These are phyloP conservation scores for Agriotes lineatus DNA, from an alignment of 2,888 invertebrate genomes.

Conservation along the genomic window DNA sequence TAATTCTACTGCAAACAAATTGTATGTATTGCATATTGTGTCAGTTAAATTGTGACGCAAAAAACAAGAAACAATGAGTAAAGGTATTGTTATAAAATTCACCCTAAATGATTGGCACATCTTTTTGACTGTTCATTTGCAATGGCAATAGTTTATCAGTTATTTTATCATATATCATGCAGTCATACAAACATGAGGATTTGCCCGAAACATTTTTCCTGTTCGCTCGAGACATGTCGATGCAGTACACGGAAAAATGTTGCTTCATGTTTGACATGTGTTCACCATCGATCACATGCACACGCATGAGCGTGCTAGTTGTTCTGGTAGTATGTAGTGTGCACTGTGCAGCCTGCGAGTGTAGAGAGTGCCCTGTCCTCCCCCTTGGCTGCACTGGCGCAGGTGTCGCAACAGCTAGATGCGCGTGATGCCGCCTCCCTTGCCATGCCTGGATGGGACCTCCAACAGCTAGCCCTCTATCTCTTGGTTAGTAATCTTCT, in stretches of 20 bases:
- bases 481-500: constrained; percentile 73
- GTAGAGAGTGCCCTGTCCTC: constrained; percentile 63
- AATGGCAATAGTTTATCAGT: not conserved
- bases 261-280: constrained; percentile 9
- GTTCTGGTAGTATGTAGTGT: constrained; percentile 62
- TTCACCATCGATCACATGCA: constrained; percentile 47
- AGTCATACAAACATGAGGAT: constrained; percentile 7
- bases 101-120: no score
- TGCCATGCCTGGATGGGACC: constrained; percentile 80
- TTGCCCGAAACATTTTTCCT: not conserved
- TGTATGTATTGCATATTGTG: no score
- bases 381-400: constrained; percentile 66
- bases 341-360: constrained; percentile 62
- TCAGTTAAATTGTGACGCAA: no score
- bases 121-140: no score
- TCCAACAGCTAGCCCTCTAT: constrained; percentile 80
- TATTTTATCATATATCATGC: not conserved
- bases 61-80: no score
- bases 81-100: not conserved
- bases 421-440: constrained; percentile 65
- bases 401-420: constrained; percentile 66
- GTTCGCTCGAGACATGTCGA: no score
- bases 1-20: no score
- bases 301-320: constrained; percentile 59
- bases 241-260: not conserved